phyloP scores from a whole-genome alignment of 1,140 invertebrate species.

The Nautilus pompilius region DNA sequence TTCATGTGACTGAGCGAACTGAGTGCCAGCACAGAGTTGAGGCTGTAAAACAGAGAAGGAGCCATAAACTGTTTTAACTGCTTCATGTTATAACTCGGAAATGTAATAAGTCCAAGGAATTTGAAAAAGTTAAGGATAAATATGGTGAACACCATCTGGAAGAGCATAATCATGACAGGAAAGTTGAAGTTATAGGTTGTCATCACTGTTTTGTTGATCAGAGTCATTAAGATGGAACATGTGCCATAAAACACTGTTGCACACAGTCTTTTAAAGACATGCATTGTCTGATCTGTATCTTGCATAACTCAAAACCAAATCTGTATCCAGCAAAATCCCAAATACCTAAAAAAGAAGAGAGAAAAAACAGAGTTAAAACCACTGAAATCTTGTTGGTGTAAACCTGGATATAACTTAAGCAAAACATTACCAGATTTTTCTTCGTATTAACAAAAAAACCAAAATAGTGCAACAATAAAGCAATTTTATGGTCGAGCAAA shows the following conservation, averaged over 20 bases:
- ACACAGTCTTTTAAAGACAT: constrained; percentile 30
- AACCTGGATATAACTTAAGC: too few relatives aligned
- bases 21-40: constrained; percentile 56
- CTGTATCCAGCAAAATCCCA: too few relatives aligned
- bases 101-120: constrained; percentile 31
- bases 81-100: constrained; percentile 49
- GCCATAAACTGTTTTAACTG: constrained; percentile 49
- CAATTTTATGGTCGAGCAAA: too few relatives aligned
- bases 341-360: too few relatives aligned
- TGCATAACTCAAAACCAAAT: too few relatives aligned
- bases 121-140: constrained; percentile 41
- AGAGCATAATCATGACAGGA: constrained; percentile 56
- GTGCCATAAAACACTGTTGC: constrained; percentile 56
- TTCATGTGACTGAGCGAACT: constrained; percentile 59
- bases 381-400: too few relatives aligned
- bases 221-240: constrained; percentile 57
- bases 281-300: too few relatives aligned
- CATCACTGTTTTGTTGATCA: constrained; percentile 58
- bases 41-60: constrained; percentile 56
- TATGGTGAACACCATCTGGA: constrained; percentile 56
- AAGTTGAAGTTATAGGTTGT: constrained; percentile 55
- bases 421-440: too few relatives aligned
- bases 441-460: too few relatives aligned
- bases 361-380: too few relatives aligned
- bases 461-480: too few relatives aligned